Percentiles rank a stretch among this genome's conserved stretches.
These are phyloP conservation scores for Oscheius sp. DNA, from an alignment of 2,888 invertebrate species.

Conservation along the genomic window DNA sequence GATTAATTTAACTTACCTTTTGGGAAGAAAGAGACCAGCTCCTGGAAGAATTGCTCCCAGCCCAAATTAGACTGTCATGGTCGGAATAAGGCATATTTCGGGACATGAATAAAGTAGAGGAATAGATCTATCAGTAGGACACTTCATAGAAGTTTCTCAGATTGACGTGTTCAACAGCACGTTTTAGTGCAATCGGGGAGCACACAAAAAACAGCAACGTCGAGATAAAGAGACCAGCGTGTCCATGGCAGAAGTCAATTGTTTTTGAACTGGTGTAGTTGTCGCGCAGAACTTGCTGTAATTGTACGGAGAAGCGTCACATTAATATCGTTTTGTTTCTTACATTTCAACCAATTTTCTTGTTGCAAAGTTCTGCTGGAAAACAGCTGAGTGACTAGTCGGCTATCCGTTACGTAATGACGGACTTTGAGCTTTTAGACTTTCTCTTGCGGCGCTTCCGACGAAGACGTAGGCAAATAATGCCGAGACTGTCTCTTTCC, in stretches of 20 bases:
- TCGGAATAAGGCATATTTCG: conserved; percentile 8
- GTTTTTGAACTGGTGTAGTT: background rate
- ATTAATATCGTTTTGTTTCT: conserved; percentile 11
- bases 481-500: conserved; percentile 5
- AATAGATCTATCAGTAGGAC: background rate
- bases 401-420: conserved; percentile 14
- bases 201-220: conserved; percentile 2
- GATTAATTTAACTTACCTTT: background rate
- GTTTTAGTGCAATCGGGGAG: background rate
- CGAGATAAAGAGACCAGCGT: conserved; percentile 11
- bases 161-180: background rate
- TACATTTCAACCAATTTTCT: conserved; percentile 1
- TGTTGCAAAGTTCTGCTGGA: background rate
- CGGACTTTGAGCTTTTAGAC: conserved; percentile 9
- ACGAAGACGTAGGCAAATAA: conserved; percentile 15
- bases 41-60: background rate
- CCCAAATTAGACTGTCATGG: conserved; percentile 3
- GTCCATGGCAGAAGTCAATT: conserved; percentile 17
- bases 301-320: conserved; percentile 28
- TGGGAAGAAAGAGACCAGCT: background rate
- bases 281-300: conserved; percentile 31
- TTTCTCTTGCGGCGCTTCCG: background rate
- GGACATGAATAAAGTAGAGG: background rate
- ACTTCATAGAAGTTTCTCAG: background rate
- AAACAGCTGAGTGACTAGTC: conserved; percentile 10